phyloP scores from a whole-genome alignment of 2,888 invertebrate genomes.

The Ophonus ardosiacus region DNA sequence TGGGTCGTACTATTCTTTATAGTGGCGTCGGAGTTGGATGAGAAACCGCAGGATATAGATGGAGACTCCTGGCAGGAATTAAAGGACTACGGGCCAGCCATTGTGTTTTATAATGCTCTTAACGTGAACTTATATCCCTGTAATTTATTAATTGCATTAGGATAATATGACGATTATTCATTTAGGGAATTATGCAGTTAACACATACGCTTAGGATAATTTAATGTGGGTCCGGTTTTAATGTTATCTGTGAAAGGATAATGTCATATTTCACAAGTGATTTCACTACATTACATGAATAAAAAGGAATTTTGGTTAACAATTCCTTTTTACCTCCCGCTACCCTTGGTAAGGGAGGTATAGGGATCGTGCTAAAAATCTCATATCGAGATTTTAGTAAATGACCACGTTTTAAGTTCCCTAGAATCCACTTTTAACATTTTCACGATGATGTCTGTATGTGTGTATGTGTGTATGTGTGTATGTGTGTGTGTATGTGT shows the following conservation, averaged over 20 bases:
- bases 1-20: slow-evolving; percentile 27
- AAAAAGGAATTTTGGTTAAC: no score
- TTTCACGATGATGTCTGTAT: no score
- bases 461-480: no score
- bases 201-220: not conserved
- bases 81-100: slow-evolving; percentile 6
- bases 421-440: no score
- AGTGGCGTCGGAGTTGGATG: slow-evolving; percentile 26
- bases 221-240: not conserved
- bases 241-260: not conserved
- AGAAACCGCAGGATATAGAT: slow-evolving; percentile 31
- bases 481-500: no score
- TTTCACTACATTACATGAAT: not conserved
- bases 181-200: slow-evolving; percentile 23
- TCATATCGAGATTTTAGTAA: no score
- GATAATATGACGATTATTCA: slow-evolving; percentile 20
- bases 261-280: not conserved
- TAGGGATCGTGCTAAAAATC: no score
- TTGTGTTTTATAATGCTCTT: slow-evolving; percentile 44
- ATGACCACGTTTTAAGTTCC: no score
- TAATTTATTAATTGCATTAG: slow-evolving; percentile 37
- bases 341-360: no score
- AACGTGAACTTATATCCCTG: slow-evolving; percentile 24
- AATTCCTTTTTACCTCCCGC: no score
- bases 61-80: slow-evolving; percentile 29